These are phyloP conservation scores for Urocyon cinereoargenteus DNA, from an alignment of 2,797 vertebrate genomes.

Conservation along the genomic window DNA sequence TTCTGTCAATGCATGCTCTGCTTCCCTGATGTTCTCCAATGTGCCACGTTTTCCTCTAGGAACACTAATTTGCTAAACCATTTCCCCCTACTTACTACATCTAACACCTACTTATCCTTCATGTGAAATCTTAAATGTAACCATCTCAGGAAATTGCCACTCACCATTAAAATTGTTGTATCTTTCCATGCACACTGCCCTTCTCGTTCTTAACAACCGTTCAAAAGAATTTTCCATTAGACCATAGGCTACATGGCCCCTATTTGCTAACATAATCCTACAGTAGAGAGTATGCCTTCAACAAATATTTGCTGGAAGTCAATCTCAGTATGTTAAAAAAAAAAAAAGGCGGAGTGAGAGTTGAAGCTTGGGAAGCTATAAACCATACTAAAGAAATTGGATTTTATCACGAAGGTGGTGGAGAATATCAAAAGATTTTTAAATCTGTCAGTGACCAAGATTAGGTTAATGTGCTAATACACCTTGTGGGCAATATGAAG, in stretches of 20 bases:
- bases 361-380: neutral
- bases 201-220: neutral
- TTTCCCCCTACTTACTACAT: neutral
- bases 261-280: neutral
- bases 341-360: neutral
- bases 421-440: neutral
- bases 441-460: neutral
- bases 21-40: neutral
- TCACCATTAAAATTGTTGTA: neutral
- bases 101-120: neutral
- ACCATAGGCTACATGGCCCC: neutral
- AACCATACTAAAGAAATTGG: neutral
- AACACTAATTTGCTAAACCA: neutral
- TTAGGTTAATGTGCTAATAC: neutral
- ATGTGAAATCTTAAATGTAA: neutral
- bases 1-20: neutral
- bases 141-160: neutral
- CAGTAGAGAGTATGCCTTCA: neutral
- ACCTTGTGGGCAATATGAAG: neutral
- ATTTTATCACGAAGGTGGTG: conserved; percentile 31
- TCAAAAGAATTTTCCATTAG: conserved; percentile 8
- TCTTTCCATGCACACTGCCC: neutral
- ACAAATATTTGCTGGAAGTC: conserved; percentile 25
- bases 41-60: neutral
- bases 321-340: neutral